Base-by-base conservation (phyloP, 2,113 vertebrate genomes). In the Microtus oregoni region DNA sequence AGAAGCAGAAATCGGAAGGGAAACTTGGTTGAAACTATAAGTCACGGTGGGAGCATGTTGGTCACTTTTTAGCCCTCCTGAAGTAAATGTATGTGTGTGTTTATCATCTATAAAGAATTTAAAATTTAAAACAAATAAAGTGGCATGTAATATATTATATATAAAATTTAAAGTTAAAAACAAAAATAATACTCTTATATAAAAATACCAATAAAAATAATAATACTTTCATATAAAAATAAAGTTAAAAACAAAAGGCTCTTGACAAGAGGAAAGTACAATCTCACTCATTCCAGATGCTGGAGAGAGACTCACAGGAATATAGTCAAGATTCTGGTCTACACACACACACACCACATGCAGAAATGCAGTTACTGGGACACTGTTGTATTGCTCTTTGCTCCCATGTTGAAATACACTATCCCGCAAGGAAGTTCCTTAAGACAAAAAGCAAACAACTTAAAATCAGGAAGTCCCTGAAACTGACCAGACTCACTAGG, bases 321-420 rank as follows among this genome's bases (percentile, higher is more conserved):
- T 12, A 38, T 26, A 7, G 12, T 47, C 7, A 68, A 77, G 52
- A 38, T 70, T 17, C 17, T 91, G 11, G 5, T 63, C 63, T 41
- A 65, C 63, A 63, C 61, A 61, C 20, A 61, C 58, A 61, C 58
- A 58, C 58, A 58, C 58, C 52, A 55, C 52, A 15, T 14, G 65
- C 26, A 88, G 44, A 86, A 96, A 94, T 89, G 32, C 7, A 76
- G 19, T 44, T 76, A 92, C 41, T 87, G 32, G 65, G 20, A 82
- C 52, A 58, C 5, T 82, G 3, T 26, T 82, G 20, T n/a, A n/a
- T n/a, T 26, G 78, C 32, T 58, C 20, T 81, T 58, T 58, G 52
- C 11, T 7, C 15, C 52, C 19, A 58, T 10, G 58, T 7, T 55
- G 52, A 81, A n/a, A n/a, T 55, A n/a, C 52, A 58, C 52, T 20